Conservation (phyloP, 2,113 vertebrate genomes). For the Eolophus roseicapilla region DNA sequence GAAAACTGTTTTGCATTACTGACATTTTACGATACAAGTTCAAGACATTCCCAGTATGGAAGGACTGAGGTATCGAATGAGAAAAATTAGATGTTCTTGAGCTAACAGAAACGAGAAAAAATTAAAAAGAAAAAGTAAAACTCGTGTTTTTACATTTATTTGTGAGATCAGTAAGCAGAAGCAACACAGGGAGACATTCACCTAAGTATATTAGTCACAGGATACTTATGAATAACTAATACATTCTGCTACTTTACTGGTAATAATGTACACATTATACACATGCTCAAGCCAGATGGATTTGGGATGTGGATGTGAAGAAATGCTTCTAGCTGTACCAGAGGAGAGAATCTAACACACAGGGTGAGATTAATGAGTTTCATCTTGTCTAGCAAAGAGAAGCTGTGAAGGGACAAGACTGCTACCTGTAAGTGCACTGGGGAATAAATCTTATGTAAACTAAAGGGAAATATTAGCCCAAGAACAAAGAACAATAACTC, state of each 20-base stretch:
- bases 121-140: not conserved
- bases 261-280: not conserved
- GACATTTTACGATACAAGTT: not conserved
- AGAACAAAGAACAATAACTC: not conserved
- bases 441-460: not conserved
- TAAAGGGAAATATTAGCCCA: not conserved
- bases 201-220: not conserved
- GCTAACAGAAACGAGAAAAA: not conserved
- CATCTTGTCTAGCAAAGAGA: not conserved
- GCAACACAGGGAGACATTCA: not conserved
- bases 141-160: not conserved
- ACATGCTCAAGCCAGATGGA: not conserved
- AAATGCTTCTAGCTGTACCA: not conserved
- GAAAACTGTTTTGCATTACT: not conserved
- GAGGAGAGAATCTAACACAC: not conserved
- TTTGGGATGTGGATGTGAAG: not conserved
- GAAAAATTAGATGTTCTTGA: not conserved
- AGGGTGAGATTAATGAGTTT: not conserved
- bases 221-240: not conserved
- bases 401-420: not conserved
- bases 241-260: not conserved
- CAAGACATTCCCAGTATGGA: not conserved
- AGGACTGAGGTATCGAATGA: not conserved
- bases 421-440: not conserved
- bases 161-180: not conserved